phyloP scores from a whole-genome alignment of 2,113 vertebrate species.

The Geococcyx californianus region DNA sequence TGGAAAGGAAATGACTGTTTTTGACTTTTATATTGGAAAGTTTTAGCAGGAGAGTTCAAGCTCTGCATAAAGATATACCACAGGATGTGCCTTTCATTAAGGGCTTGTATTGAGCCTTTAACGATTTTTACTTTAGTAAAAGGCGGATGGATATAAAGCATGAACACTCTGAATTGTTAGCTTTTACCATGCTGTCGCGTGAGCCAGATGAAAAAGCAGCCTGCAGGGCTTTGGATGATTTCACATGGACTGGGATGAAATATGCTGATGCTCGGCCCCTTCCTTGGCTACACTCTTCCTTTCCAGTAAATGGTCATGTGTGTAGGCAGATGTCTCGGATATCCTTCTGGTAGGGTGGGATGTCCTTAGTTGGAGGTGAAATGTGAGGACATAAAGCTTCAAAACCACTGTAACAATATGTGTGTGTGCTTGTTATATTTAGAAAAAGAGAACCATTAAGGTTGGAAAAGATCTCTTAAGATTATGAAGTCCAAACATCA shows the following conservation, averaged over 20 bases:
- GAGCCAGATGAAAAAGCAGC: background rate
- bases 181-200: fast-evolving
- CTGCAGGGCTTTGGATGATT: background rate
- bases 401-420: background rate
- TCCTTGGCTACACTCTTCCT: fast-evolving
- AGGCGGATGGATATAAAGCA: background rate
- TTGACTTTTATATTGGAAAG: background rate
- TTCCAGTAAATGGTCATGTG: fast-evolving
- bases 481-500: too few species aligned
- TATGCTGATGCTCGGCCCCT: background rate
- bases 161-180: background rate
- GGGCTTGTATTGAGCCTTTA: background rate
- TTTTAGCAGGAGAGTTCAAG: background rate
- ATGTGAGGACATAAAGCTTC: background rate
- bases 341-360: too few species aligned
- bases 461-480: too few species aligned
- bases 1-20: background rate
- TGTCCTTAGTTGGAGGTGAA: background rate
- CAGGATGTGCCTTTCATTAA: background rate
- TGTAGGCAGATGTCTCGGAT: background rate
- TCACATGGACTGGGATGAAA: background rate
- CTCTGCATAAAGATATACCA: background rate
- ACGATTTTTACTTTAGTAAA: background rate
- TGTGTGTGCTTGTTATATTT: background rate
- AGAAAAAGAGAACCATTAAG: too few species aligned